phyloP scores from a whole-genome alignment of 2,888 invertebrate species.

The Cryptops parisi region DNA sequence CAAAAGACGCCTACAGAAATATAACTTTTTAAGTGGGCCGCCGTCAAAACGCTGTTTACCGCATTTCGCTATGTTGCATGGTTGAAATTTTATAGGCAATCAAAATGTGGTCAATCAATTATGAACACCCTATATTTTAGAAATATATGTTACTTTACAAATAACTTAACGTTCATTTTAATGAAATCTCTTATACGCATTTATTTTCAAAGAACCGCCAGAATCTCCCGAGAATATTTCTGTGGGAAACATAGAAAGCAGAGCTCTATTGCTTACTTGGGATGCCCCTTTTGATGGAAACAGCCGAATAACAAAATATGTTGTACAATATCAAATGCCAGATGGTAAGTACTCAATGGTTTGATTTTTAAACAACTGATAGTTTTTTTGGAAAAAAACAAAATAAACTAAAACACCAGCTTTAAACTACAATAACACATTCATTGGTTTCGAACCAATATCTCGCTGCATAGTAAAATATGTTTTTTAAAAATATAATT shows the following conservation, averaged over 20 bases:
- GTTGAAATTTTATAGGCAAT: no score
- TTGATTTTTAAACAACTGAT: background rate
- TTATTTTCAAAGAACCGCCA: slow-evolving; percentile 52
- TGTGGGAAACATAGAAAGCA: slow-evolving; percentile 77
- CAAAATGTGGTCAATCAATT: no score
- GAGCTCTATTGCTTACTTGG: slow-evolving; percentile 81
- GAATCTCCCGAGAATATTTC: slow-evolving; percentile 79
- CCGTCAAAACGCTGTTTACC: no score
- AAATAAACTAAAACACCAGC: background rate
- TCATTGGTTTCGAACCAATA: background rate
- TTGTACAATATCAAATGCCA: slow-evolving; percentile 49
- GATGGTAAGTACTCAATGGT: slow-evolving; percentile 2
- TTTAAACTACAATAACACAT: no score
- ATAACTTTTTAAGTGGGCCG: no score
- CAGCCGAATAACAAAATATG: slow-evolving; percentile 73
- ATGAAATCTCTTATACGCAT: no score
- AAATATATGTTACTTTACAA: no score
- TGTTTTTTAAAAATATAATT: background rate
- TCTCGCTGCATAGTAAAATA: background rate
- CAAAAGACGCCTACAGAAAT: no score
- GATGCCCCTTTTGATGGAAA: slow-evolving; percentile 85
- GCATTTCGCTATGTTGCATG: no score
- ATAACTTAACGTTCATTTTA: background rate
- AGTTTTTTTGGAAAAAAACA: background rate
- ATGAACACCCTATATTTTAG: no score